Percentiles rank a stretch among this genome's conserved stretches.
Evolutionary conservation across 2,113 vertebrate genomes (phyloP).

Genomic region (Telmatochromis sp.): DNA sequence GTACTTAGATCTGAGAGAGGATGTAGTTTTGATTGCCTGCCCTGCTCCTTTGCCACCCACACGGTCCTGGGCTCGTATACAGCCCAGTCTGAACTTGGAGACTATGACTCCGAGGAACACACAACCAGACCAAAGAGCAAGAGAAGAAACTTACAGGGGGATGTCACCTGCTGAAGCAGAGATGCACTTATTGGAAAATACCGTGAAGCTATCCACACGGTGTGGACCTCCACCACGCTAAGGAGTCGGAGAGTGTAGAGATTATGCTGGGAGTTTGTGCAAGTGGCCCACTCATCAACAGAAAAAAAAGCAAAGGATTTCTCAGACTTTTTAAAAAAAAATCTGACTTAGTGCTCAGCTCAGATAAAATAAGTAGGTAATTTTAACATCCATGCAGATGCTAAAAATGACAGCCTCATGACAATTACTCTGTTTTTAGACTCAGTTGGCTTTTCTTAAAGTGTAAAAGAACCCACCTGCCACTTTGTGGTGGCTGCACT

Average conservation of each 20-base stretch:
- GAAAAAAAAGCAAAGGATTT: background rate
- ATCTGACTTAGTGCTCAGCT: background rate
- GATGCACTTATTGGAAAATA: constrained; percentile 94
- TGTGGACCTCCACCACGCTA: constrained; percentile 94
- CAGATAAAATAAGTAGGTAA: background rate
- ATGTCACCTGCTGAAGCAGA: constrained; percentile 96
- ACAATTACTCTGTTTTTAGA: background rate
- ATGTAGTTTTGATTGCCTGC: constrained; percentile 92
- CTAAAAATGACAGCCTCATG: background rate
- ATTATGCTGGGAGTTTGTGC: constrained; percentile 97
- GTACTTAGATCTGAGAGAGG: constrained; percentile 84
- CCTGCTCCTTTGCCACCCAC: constrained; percentile 92
- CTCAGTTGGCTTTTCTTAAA: background rate
- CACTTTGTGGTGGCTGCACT: too few relatives aligned
- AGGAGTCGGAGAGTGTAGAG: constrained; percentile 97
- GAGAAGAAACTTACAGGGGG: constrained; percentile 94
- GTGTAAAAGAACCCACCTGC: background rate
- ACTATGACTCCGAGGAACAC: constrained; percentile 88
- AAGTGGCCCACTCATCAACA: constrained; percentile 84
- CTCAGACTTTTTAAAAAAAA: too few relatives aligned
- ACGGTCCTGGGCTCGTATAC: constrained; percentile 91
- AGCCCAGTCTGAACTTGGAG: constrained; percentile 89
- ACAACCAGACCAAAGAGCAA: constrained; percentile 90
- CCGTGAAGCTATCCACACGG: constrained; percentile 97
- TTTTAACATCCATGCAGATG: background rate